A percentile compares a stretch with the other conserved stretches of the same genome.
phyloP scores from a whole-genome alignment of 1,140 invertebrate genomes.

The Pygmarrhopalites habei region DNA sequence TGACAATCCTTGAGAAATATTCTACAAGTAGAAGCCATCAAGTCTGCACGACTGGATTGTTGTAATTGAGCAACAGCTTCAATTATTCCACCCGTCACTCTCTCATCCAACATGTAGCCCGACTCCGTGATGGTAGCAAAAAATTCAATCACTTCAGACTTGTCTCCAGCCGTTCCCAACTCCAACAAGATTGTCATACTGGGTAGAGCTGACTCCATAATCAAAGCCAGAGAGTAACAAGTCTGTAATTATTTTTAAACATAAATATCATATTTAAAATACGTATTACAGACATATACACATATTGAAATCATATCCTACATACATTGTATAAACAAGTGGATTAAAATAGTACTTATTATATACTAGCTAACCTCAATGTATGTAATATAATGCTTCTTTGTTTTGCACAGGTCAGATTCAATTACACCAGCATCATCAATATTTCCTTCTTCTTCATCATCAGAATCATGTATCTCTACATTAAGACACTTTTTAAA shows the following conservation, averaged over 20 bases:
- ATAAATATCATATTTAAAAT: neutral
- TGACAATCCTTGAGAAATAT: conserved; percentile 8
- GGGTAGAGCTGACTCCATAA: neutral
- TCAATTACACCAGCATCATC: conserved; percentile 1
- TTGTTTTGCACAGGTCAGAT: neutral
- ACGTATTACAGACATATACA: neutral
- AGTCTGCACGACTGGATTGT: neutral
- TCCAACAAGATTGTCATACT: conserved; percentile 19
- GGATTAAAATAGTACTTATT: neutral
- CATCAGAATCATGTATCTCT: neutral
- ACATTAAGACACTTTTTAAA: neutral
- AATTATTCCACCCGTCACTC: conserved; percentile 4
- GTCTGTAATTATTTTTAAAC: neutral
- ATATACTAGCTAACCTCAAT: neutral
- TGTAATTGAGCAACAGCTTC: conserved; percentile 17
- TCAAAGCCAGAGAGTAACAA: neutral
- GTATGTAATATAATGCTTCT: neutral
- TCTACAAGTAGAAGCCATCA: neutral
- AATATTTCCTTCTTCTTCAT: neutral
- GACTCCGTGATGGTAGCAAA: conserved; percentile 11
- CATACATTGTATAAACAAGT: neutral
- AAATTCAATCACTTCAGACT: conserved; percentile 24
- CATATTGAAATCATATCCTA: too few relatives aligned
- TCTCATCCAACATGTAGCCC: conserved; percentile 2
- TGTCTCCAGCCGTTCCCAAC: conserved; percentile 18